Evolutionary conservation across 2,888 invertebrate genomes (phyloP), one percentile per base, ranked within the genome.

Genomic region (Amblyteles armatorius): DNA sequence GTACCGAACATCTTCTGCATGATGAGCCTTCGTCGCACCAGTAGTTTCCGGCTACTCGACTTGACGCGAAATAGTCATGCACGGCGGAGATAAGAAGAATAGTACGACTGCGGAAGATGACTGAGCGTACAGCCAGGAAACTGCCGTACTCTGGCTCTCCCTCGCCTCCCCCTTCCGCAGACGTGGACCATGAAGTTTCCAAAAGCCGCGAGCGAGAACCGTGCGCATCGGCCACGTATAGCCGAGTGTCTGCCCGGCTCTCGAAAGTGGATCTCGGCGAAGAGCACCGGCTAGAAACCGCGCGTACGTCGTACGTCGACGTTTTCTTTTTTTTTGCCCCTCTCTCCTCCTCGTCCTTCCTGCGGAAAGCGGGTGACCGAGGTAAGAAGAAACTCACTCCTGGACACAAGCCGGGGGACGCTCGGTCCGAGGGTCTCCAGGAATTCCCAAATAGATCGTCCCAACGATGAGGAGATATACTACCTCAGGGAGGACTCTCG

Each of bases 251-350:
- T 77, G 36, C 22, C 50, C 69, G 33, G 36, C 67, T 77, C 19
- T 26, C 36, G 22, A 82, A 82, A 82, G 77, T 77, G 77, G 77
- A 82, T 65, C 65, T 78, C 72, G 65, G 82, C 72, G 55, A 72
- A 78, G 86, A 87, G 68, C 68, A 72, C n/a, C 57, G 65, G 50
- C 44, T n/a, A 73, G 69, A 76, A 78, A 81, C 74, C 71, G 65
- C 65, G 74, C 63, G 67, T 84, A 81, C 79, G 82, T 82, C 63
- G 67, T 84, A 81, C 79, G 82, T 82, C 68, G 82, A n/a, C 52
- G 74, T 73, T 19, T 68, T 40, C 50, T 52, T 69, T 48, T 44
- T 29, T 33, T 33, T 16, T 16, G 26, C 13, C 7, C 48, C 69
- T 36, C 50, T 4, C 73, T 74, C 73, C 36, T 73, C 48, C 57